These are phyloP conservation scores for Bembecia ichneumoniformis DNA, from an alignment of 2,888 invertebrate species.

Conservation along the genomic window DNA sequence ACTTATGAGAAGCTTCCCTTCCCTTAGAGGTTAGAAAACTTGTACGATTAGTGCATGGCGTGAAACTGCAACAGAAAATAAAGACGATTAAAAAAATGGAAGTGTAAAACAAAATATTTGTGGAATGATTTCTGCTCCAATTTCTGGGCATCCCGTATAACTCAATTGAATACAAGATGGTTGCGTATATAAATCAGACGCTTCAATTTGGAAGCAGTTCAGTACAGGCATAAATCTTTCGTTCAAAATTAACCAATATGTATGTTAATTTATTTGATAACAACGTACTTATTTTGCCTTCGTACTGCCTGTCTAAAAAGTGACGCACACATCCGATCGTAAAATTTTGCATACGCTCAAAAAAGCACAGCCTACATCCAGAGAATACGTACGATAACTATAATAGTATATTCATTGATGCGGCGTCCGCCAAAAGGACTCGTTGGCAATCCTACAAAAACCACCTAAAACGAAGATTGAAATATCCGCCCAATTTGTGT, in stretches of 20 bases:
- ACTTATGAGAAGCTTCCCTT: no score
- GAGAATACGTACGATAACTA: slow-evolving; percentile 1
- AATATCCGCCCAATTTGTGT: slow-evolving; percentile 70
- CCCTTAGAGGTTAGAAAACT: no score
- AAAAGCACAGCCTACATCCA: slow-evolving; percentile 11
- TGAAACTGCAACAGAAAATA: no score
- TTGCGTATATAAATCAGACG: background rate
- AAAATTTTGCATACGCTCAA: slow-evolving; percentile 11
- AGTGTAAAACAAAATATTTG: no score
- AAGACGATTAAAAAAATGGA: no score
- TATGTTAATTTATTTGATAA: slow-evolving; percentile 1
- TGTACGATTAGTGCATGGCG: no score
- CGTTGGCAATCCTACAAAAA: slow-evolving; percentile 29
- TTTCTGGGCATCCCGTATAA: no score
- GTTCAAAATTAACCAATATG: background rate
- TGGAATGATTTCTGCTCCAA: no score
- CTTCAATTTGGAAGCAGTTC: background rate
- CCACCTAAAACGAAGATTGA: slow-evolving; percentile 44
- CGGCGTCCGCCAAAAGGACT: slow-evolving; percentile 23
- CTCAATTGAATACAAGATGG: no score
- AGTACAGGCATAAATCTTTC: background rate
- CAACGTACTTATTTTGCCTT: background rate
- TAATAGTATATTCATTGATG: slow-evolving; percentile 45
- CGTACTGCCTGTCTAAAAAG: slow-evolving; percentile 17
- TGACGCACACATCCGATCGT: slow-evolving; percentile 26